Evolutionary conservation across 2,888 invertebrate species (phyloP), one percentile per base, ranked within the genome.

Genomic region (Drosophila lutescens): DNA sequence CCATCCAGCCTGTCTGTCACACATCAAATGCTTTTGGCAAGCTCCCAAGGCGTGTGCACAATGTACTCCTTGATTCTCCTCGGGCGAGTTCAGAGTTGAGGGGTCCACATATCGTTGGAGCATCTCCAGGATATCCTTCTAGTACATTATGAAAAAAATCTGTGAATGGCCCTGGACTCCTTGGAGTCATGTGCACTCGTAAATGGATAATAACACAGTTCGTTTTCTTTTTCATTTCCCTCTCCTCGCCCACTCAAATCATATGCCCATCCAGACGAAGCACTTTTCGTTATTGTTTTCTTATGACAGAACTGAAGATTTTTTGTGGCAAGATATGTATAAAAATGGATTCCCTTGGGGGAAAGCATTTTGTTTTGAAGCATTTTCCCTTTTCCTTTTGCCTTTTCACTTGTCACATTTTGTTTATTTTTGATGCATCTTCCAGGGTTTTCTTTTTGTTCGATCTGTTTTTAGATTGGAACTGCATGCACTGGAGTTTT

Each of bases 231-330:
- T 43, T 17, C 8, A 8, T 44, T 23, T 15, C 46, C 4, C 41
- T 53, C n/a, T 36, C 50, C 30, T 23, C 12, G 50, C 50, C 30
- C 36, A 17, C 54, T 41, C 72, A 44, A 60, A 61, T 80, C 61
- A 53, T 53, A 32, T 51, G 57, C 50, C 60, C 54, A 62, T 51
- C 36, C 62, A 81, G 63, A 50, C 47, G 40, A 26, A 79, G 84
- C 80, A 84, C 82, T 83, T 74, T 81, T 68, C 65, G 38, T 75
- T 78, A 81, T 83, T 78, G 77, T 78, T 81, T 84, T 81, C 47
- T 20, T 38, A 43, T 61, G 50, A 20, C 56, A 44, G 53, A 62
- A 58, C 40, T 46, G 53, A 43, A 50, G 59, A 44, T 43, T 38
- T 49, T 55, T 6, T 26, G 51, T 55, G 41, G 62, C 41, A 38